Percentiles rank a stretch among this genome's conserved stretches.
These are phyloP conservation scores for Hypotaenidia okinawae DNA, from an alignment of 2,797 vertebrate species.

Conservation along the genomic window DNA sequence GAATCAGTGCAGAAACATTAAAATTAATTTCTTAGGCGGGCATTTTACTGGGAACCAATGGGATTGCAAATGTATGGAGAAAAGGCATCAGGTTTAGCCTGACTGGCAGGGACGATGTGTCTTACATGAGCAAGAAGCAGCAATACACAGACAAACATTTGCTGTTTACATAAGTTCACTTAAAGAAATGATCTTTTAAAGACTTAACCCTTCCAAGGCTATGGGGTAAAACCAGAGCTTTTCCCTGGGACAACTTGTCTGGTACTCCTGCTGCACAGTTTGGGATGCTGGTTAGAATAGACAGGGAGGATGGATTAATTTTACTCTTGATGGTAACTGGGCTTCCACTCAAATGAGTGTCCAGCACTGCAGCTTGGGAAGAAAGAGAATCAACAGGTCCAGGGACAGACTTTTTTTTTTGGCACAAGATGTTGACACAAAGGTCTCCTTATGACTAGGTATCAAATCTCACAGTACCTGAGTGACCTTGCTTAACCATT, in stretches of 20 bases:
- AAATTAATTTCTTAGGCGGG: not conserved
- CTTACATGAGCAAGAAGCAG: not conserved
- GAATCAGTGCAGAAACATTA: not conserved
- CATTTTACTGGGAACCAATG: not conserved
- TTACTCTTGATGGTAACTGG: not conserved
- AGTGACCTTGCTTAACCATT: not conserved
- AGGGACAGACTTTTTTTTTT: not conserved
- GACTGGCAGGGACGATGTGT: not conserved
- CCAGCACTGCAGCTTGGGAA: not conserved
- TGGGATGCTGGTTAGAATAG: not conserved
- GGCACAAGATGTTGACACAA: accelerated
- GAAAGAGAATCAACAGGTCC: not conserved
- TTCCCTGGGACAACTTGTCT: not conserved
- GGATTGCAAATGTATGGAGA: not conserved
- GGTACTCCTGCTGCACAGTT: not conserved
- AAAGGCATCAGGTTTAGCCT: not conserved
- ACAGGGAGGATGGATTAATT: not conserved
- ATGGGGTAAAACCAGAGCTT: not conserved
- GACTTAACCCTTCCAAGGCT: not conserved
- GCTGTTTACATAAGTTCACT: not conserved
- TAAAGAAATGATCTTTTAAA: not conserved
- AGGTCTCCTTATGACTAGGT: not conserved
- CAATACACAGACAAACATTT: accelerated
- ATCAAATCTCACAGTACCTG: not conserved
- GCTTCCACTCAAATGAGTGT: not conserved